Percentiles rank a stretch among this genome's conserved stretches.
phyloP scores from a whole-genome alignment of 35 echinoderm and acorn worm genomes.

The Hemicentrotus pulcherrimus region DNA sequence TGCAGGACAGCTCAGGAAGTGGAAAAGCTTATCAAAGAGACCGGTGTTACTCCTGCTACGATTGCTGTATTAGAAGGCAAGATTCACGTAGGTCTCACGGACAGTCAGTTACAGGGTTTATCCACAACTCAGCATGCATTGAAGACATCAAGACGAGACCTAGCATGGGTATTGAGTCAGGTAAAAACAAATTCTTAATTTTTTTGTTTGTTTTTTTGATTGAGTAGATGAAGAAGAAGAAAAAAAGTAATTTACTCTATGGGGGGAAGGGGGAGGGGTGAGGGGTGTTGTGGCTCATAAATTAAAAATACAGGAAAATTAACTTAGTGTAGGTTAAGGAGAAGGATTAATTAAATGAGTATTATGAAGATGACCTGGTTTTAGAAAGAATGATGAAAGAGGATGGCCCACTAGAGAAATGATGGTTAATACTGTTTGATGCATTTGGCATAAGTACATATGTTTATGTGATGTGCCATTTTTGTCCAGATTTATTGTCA shows the following conservation, averaged over 20 bases:
- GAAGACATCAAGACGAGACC: conserved; percentile 85
- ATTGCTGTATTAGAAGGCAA: conserved; percentile 79
- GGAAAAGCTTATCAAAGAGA: conserved; percentile 66
- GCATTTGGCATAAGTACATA: neutral
- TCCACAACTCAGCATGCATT: conserved; percentile 67
- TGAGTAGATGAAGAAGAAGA: too few species aligned
- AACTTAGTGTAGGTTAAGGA: too few species aligned
- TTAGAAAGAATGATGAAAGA: too few species aligned
- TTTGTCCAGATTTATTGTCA: neutral
- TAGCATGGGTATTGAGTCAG: conserved; percentile 87
- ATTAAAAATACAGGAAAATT: too few species aligned
- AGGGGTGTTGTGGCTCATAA: too few species aligned
- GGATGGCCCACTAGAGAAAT: too few species aligned
- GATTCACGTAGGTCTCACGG: conserved; percentile 75
- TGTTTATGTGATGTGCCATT: neutral
- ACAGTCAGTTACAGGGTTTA: conserved; percentile 68
- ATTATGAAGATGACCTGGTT: too few species aligned
- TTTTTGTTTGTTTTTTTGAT: too few species aligned
- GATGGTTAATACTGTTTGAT: neutral
- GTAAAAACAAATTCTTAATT: conserved; percentile 20
- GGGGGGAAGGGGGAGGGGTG: too few species aligned
- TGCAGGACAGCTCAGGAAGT: conserved; percentile 86
- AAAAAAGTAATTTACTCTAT: too few species aligned
- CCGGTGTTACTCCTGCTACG: conserved; percentile 81
- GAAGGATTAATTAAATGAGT: too few species aligned